Evolutionary conservation across 2,797 vertebrate species (phyloP).

Genomic region (Oreonectes daqikongensis): DNA sequence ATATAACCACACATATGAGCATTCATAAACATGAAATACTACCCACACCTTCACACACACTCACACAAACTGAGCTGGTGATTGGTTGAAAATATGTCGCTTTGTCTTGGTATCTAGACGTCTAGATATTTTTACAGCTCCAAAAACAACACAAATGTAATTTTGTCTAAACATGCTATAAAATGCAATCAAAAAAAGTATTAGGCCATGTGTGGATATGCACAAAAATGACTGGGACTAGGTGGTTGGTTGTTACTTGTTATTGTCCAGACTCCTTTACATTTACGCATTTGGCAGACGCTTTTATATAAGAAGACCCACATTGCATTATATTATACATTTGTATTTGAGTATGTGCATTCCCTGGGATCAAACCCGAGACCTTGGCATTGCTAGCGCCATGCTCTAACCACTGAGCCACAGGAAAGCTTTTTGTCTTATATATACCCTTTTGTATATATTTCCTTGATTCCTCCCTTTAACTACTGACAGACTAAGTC

Average conservation of each 20-base stretch:
- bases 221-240: slow-evolving; percentile 13
- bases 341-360: too few relatives aligned
- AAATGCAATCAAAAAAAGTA: background rate
- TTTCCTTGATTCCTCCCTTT: slow-evolving; percentile 66
- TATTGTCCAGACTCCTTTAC: slow-evolving; percentile 33
- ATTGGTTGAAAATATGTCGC: slow-evolving; percentile 4
- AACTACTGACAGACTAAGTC: slow-evolving; percentile 67
- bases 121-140: background rate
- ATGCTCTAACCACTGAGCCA: too few relatives aligned
- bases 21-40: slow-evolving; percentile 5
- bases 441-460: slow-evolving; percentile 64
- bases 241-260: slow-evolving; percentile 37
- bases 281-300: too few relatives aligned
- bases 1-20: slow-evolving; percentile 31
- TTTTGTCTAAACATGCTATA: background rate
- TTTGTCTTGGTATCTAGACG: background rate
- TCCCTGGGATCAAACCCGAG: too few relatives aligned
- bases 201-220: background rate
- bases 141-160: background rate
- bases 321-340: too few relatives aligned
- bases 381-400: too few relatives aligned
- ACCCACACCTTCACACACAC: slow-evolving; percentile 4
- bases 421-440: slow-evolving; percentile 43
- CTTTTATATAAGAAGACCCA: too few relatives aligned
- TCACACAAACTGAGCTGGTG: slow-evolving; percentile 1